phyloP scores from a whole-genome alignment of 2,888 invertebrate species.

The Brenthis daphne region DNA sequence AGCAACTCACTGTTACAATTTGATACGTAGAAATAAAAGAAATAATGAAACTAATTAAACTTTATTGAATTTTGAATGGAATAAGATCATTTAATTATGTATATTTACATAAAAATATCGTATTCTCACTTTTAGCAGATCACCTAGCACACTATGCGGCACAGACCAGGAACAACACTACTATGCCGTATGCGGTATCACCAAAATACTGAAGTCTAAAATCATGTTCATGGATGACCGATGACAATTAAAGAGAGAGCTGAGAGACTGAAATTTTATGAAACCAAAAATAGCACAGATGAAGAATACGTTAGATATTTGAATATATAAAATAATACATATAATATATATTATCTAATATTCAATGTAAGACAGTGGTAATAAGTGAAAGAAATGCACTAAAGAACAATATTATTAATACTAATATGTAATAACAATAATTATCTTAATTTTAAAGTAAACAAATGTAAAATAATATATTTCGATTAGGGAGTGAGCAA shows the following conservation, averaged over 20 bases:
- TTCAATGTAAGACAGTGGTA: no score
- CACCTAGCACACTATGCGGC: conserved; percentile 4
- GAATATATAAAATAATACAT: no score
- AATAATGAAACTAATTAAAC: neutral
- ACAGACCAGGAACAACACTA: conserved; percentile 1
- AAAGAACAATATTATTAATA: neutral
- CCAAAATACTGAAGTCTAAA: conserved; percentile 4
- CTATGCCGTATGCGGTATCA: neutral
- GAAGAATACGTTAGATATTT: no score
- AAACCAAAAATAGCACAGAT: no score
- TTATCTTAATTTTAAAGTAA: no score
- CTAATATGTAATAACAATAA: no score
- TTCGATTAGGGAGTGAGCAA: no score
- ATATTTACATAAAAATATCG: neutral
- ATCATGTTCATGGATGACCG: neutral
- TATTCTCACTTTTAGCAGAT: conserved; percentile 6
- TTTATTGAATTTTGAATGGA: neutral
- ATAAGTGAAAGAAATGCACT: neutral
- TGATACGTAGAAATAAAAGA: neutral
- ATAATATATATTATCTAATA: no score
- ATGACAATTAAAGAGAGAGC: neutral
- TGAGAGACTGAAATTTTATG: no score
- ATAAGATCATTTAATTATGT: neutral
- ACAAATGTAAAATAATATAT: neutral
- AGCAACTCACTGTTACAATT: neutral